Conservation (phyloP, 2,888 invertebrate species). For the Heliconius ismenius region DNA sequence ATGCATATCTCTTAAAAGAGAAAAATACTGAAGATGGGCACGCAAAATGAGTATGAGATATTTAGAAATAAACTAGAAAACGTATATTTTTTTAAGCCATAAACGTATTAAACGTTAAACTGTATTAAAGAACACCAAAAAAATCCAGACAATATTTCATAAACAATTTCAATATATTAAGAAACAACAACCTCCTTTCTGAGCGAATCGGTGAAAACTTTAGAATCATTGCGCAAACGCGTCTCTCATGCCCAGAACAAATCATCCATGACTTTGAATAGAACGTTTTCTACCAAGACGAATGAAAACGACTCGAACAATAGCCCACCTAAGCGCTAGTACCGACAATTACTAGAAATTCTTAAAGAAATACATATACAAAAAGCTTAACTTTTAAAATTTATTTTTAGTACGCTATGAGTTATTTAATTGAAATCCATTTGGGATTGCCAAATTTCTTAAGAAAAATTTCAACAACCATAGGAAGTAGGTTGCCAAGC, state of each 20-base stretch:
- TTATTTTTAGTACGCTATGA: not conserved
- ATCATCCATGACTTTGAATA: constrained; percentile 35
- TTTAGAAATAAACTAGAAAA: no score
- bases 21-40: no score
- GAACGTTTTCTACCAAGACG: constrained; percentile 37
- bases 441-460: not conserved
- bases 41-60: no score
- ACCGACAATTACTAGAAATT: constrained; percentile 22
- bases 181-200: not conserved
- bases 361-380: not conserved
- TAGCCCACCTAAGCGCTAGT: not conserved
- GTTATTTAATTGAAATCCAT: not conserved
- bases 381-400: not conserved
- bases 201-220: not conserved
- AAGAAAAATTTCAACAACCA: not conserved
- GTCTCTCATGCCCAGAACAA: constrained; percentile 33
- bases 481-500: not conserved
- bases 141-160: not conserved
- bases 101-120: no score
- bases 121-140: not conserved
- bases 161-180: not conserved
- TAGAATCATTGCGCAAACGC: not conserved
- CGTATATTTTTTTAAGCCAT: no score
- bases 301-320: constrained; percentile 34
- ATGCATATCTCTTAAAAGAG: no score